phyloP scores from a whole-genome alignment of 23 tunicate genomes.

The Halocynthia roretzi region DNA sequence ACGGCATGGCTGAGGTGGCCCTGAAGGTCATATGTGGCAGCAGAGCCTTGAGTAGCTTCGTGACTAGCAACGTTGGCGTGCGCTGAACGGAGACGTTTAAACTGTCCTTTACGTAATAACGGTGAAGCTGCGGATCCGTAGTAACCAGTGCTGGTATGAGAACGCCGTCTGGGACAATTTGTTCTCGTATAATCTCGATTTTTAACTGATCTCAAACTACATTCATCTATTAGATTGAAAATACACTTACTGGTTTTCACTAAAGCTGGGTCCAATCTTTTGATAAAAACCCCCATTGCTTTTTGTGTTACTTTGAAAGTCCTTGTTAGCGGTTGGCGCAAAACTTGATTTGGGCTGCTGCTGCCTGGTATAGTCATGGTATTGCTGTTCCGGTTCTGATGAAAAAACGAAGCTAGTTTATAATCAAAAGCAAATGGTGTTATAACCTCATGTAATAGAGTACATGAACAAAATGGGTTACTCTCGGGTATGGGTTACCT shows the following conservation, averaged over 20 bases:
- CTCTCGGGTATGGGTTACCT: too few species aligned
- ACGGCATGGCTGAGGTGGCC: slow-evolving; percentile 1
- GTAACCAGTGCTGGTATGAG: neutral
- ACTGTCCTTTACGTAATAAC: neutral
- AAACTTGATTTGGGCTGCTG: neutral
- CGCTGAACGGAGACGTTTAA: neutral
- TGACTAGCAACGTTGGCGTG: slow-evolving; percentile 43
- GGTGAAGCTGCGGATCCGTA: neutral
- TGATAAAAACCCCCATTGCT: neutral
- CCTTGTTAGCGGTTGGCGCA: neutral
- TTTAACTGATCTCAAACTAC: too few species aligned
- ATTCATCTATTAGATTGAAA: neutral
- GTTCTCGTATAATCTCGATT: too few species aligned
- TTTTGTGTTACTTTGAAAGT: neutral
- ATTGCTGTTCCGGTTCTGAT: slow-evolving; percentile 24
- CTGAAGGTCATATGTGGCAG: slow-evolving; percentile 25
- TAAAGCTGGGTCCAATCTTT: neutral
- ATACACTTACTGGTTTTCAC: neutral
- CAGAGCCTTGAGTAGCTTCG: slow-evolving; percentile 80
- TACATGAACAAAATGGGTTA: too few species aligned
- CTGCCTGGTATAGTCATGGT: slow-evolving; percentile 6
- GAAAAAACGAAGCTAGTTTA: neutral
- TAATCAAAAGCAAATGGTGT: too few species aligned
- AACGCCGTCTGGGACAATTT: too few species aligned
- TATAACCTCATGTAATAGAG: too few species aligned